Evolutionary conservation across 2,888 invertebrate genomes (phyloP).

Genomic region (Plutella xylostella): DNA sequence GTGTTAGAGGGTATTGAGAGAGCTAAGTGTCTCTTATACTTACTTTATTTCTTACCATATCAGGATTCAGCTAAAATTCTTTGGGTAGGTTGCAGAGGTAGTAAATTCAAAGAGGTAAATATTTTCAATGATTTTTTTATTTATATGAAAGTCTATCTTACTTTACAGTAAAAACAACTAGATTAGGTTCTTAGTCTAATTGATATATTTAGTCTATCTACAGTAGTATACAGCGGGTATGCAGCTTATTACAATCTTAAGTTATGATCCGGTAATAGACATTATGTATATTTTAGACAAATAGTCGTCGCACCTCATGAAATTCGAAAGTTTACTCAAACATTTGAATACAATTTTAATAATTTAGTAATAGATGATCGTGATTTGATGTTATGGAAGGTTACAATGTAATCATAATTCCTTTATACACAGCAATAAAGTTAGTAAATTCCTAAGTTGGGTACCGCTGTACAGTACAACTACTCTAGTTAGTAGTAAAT

Average conservation of each 20-base stretch:
- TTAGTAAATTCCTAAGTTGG: no score
- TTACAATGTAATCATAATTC: conserved; percentile 1
- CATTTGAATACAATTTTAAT: conserved; percentile 22
- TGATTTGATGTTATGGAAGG: conserved; percentile 3
- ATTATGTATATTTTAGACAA: background rate
- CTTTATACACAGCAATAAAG: background rate
- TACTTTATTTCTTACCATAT: background rate
- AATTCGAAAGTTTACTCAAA: conserved; percentile 35
- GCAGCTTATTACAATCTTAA: background rate
- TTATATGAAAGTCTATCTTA: conserved; percentile 43
- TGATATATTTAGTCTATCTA: conserved; percentile 46
- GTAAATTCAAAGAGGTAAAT: conserved; percentile 9
- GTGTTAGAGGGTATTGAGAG: no score
- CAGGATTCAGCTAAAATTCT: background rate
- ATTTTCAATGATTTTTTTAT: conserved; percentile 29
- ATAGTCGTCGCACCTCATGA: conserved; percentile 18
- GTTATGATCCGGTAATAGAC: conserved; percentile 1
- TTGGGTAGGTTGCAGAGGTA: background rate
- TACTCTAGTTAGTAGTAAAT: conserved; percentile 22
- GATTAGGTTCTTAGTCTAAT: conserved; percentile 40
- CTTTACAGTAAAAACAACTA: conserved; percentile 47
- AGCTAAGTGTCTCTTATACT: no score
- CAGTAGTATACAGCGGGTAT: conserved; percentile 28
- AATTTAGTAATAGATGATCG: conserved; percentile 3
- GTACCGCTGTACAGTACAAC: conserved; percentile 23